These are phyloP conservation scores for Coluber constrictor DNA, from an alignment of 2,797 vertebrate species.

Conservation along the genomic window DNA sequence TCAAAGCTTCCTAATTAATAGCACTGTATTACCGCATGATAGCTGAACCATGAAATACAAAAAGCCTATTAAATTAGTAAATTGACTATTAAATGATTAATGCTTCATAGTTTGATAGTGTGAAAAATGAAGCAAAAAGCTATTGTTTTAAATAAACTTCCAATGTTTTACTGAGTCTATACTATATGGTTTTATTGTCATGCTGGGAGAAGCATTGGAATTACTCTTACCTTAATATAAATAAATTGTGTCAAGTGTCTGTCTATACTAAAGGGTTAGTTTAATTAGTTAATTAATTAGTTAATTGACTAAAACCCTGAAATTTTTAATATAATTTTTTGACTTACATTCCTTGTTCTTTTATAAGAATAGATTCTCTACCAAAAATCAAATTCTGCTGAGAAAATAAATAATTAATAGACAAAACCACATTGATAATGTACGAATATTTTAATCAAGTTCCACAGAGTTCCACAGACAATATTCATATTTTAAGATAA, in stretches of 20 bases:
- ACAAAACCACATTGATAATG: background rate
- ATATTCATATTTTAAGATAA: accelerated
- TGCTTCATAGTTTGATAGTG: conserved; percentile 45
- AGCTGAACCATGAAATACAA: background rate
- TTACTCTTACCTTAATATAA: background rate
- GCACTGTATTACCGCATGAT: background rate
- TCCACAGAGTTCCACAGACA: background rate
- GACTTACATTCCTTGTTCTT: accelerated
- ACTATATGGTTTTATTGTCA: background rate
- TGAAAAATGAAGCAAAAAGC: conserved; percentile 50
- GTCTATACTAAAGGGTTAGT: background rate
- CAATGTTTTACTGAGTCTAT: conserved; percentile 32
- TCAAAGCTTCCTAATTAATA: background rate
- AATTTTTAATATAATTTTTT: background rate
- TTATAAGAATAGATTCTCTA: background rate
- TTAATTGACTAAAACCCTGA: background rate
- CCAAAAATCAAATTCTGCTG: background rate
- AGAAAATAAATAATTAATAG: background rate
- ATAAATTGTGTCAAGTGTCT: background rate
- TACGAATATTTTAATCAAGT: background rate
- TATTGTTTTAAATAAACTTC: background rate
- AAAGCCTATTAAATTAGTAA: background rate
- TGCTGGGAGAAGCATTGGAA: conserved; percentile 30
- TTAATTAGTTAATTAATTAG: background rate
- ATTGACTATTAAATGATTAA: background rate